Conservation (phyloP, 2,888 invertebrate genomes). For the Fragum sueziense region DNA sequence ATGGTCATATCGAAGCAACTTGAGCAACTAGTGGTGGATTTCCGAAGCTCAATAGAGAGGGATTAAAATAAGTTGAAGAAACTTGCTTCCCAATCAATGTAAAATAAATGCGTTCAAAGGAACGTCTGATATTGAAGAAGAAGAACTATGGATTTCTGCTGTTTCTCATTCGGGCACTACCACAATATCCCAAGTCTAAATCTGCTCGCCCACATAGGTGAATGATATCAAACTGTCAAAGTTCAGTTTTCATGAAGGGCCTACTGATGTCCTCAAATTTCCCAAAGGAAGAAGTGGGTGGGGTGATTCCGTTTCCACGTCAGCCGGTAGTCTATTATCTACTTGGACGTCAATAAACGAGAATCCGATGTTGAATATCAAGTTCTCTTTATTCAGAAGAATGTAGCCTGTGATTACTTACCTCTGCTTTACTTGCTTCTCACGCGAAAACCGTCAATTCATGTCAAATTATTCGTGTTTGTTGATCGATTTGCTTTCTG, state of each 20-base stretch:
- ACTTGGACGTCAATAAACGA: neutral
- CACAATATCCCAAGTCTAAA: neutral
- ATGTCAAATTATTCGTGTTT: neutral
- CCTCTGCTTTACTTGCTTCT: neutral
- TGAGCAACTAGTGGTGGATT: neutral
- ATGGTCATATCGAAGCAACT: too few relatives aligned
- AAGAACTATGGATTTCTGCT: neutral
- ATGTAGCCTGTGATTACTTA: too few relatives aligned
- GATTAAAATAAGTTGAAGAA: too few relatives aligned
- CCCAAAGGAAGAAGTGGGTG: neutral
- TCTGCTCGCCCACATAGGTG: neutral
- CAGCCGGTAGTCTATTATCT: neutral
- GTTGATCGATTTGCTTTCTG: slow-evolving; percentile 1
- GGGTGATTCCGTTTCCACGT: neutral
- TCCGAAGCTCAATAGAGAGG: neutral
- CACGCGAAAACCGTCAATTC: neutral
- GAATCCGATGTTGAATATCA: neutral
- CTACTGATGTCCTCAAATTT: neutral
- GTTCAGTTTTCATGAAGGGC: neutral
- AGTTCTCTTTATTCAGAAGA: too few relatives aligned
- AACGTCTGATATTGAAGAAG: neutral
- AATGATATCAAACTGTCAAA: neutral
- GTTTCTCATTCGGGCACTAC: too few relatives aligned
- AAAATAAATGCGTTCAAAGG: too few relatives aligned
- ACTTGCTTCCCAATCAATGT: too few relatives aligned